phyloP scores from a whole-genome alignment of 2,888 invertebrate species.

The Drosophila yooni region DNA sequence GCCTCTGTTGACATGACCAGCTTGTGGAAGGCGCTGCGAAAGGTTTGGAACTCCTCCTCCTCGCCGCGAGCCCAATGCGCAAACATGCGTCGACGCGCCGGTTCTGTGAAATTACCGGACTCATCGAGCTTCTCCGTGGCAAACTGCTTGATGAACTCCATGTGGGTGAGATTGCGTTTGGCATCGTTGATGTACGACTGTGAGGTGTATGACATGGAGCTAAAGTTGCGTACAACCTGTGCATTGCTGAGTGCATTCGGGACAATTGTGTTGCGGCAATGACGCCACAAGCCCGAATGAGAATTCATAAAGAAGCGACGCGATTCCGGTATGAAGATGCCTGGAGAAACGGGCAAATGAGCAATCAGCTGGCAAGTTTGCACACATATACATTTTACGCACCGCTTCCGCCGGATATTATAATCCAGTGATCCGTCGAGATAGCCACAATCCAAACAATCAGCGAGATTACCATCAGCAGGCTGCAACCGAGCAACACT shows the following conservation, averaged over 20 bases:
- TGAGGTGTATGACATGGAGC: slow-evolving; percentile 84
- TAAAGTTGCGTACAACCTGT: slow-evolving; percentile 87
- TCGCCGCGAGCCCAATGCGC: slow-evolving; percentile 84
- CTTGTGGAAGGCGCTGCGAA: slow-evolving; percentile 78
- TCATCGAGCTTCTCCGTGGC: slow-evolving; percentile 58
- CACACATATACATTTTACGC: slow-evolving; percentile 3
- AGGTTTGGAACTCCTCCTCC: slow-evolving; percentile 74
- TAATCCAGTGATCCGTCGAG: slow-evolving; percentile 91
- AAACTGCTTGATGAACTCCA: slow-evolving; percentile 77
- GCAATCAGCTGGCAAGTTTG: background rate
- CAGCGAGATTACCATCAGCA: slow-evolving; percentile 88
- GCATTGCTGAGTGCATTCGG: slow-evolving; percentile 86
- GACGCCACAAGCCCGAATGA: slow-evolving; percentile 89
- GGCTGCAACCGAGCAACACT: slow-evolving; percentile 89
- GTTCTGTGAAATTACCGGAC: slow-evolving; percentile 74
- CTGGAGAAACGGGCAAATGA: slow-evolving; percentile 81
- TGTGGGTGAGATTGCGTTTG: slow-evolving; percentile 75
- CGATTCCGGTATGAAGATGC: slow-evolving; percentile 87
- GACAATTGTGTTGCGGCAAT: slow-evolving; percentile 83
- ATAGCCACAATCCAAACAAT: slow-evolving; percentile 91
- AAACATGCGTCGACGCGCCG: slow-evolving; percentile 82
- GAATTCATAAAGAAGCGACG: slow-evolving; percentile 88
- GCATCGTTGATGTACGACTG: slow-evolving; percentile 72
- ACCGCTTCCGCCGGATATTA: slow-evolving; percentile 85
- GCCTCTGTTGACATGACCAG: slow-evolving; percentile 73